Conservation (phyloP, 2,888 invertebrate species). For the Homarus gammarus region DNA sequence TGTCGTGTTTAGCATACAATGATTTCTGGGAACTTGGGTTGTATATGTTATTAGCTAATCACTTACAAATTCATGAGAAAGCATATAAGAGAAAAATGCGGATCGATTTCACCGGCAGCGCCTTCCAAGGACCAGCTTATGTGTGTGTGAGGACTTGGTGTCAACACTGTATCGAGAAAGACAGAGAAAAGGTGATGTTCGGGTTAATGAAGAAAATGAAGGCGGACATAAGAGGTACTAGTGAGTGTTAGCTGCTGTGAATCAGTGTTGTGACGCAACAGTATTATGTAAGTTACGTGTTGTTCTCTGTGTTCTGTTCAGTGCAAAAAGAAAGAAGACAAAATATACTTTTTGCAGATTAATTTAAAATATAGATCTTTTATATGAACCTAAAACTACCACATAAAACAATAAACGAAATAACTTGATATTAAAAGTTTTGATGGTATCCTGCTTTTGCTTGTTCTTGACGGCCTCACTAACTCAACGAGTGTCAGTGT, state of each 20-base stretch:
- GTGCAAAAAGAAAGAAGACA: too few relatives aligned
- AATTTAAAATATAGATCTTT: too few relatives aligned
- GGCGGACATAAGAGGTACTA: conserved; percentile 16
- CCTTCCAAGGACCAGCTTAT: conserved; percentile 51
- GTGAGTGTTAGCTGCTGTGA: not conserved
- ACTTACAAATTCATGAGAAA: conserved; percentile 44
- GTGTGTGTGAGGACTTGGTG: conserved; percentile 48
- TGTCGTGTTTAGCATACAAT: conserved; percentile 32
- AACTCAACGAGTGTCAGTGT: too few relatives aligned
- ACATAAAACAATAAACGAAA: too few relatives aligned
- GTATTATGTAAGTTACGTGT: too few relatives aligned
- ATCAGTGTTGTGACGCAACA: too few relatives aligned
- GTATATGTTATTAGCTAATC: conserved; percentile 37
- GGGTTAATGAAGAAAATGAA: conserved; percentile 58
- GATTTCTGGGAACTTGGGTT: conserved; percentile 21
- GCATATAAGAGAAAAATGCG: conserved; percentile 29
- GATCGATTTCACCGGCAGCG: conserved; percentile 31
- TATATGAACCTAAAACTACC: too few relatives aligned
- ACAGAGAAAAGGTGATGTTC: conserved; percentile 13
- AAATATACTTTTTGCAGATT: too few relatives aligned
- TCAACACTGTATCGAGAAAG: conserved; percentile 43
- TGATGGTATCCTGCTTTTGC: too few relatives aligned
- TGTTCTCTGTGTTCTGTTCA: too few relatives aligned
- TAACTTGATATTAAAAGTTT: too few relatives aligned
- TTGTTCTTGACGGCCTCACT: too few relatives aligned